Conservation (phyloP, 1,140 invertebrate genomes). For the Penaeus vannamei region DNA sequence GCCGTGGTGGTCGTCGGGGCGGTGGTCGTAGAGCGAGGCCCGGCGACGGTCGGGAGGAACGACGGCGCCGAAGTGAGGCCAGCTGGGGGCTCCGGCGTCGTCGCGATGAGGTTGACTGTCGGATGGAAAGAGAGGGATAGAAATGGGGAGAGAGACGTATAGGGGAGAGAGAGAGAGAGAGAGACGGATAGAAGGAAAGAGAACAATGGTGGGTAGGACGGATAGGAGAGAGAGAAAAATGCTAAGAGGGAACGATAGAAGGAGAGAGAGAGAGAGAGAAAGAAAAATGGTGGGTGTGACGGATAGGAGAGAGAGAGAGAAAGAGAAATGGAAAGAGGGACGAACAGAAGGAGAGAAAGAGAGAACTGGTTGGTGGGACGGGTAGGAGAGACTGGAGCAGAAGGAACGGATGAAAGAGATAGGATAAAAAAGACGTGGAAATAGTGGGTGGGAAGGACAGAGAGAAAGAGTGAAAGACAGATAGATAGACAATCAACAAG, state of each 20-base stretch:
- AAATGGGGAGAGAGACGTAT: no score
- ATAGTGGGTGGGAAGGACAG: slow-evolving; percentile 37
- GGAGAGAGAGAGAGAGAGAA: neutral
- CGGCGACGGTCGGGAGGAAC: no score
- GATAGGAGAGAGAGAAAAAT: neutral
- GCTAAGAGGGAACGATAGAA: neutral
- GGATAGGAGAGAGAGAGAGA: neutral
- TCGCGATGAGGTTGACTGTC: no score
- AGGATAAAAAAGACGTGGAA: neutral
- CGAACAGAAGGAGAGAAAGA: neutral
- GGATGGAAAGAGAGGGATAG: no score
- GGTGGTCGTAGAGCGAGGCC: no score
- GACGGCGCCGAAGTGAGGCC: no score
- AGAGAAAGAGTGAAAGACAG: slow-evolving; percentile 45
- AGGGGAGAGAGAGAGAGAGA: neutral
- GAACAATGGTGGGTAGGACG: neutral
- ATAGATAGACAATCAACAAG: neutral
- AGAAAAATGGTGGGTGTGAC: neutral
- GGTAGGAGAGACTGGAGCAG: neutral
- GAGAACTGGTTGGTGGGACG: no score
- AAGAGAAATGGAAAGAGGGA: neutral
- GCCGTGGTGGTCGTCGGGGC: no score
- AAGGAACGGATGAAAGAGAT: neutral
- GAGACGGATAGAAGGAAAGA: slow-evolving; percentile 10
- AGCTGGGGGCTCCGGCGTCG: no score